A percentile compares a stretch with the other conserved stretches of the same genome.
Evolutionary conservation across 1,140 invertebrate species (phyloP).

Genomic region (Lerema accius): DNA sequence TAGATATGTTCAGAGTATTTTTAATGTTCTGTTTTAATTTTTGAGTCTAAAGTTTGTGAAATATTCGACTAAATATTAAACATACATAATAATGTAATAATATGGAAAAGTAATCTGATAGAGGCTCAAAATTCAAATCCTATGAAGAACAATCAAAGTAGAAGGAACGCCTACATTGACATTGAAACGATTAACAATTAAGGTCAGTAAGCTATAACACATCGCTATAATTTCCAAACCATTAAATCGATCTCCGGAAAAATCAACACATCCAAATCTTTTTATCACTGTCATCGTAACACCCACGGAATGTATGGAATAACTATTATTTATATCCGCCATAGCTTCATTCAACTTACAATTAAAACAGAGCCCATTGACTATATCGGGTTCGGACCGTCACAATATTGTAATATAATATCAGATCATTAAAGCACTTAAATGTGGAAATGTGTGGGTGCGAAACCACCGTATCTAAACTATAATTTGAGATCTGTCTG

Average conservation of each 20-base stretch:
- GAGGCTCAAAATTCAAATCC: too few relatives aligned
- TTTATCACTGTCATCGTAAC: conserved; percentile 43
- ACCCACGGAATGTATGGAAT: conserved; percentile 46
- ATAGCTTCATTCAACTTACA: conserved; percentile 55
- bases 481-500: conserved; percentile 78
- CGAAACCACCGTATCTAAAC: conserved; percentile 78
- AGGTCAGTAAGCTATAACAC: conserved; percentile 21
- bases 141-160: too few relatives aligned
- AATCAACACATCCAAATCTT: conserved; percentile 49
- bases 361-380: conserved; percentile 63
- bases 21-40: too few relatives aligned
- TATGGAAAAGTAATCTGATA: too few relatives aligned
- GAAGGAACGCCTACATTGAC: neutral
- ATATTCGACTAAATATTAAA: too few relatives aligned
- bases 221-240: conserved; percentile 34
- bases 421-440: conserved; percentile 76
- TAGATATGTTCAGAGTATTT: too few relatives aligned
- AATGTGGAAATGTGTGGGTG: conserved; percentile 80
- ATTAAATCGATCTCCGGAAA: conserved; percentile 45
- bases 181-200: neutral
- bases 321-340: conserved; percentile 55
- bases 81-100: too few relatives aligned
- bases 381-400: conserved; percentile 56
- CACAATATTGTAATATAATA: conserved; percentile 79
- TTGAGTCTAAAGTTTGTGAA: too few relatives aligned